Base-by-base conservation (phyloP, 2,888 invertebrate species). In the Campoletis raptor region DNA sequence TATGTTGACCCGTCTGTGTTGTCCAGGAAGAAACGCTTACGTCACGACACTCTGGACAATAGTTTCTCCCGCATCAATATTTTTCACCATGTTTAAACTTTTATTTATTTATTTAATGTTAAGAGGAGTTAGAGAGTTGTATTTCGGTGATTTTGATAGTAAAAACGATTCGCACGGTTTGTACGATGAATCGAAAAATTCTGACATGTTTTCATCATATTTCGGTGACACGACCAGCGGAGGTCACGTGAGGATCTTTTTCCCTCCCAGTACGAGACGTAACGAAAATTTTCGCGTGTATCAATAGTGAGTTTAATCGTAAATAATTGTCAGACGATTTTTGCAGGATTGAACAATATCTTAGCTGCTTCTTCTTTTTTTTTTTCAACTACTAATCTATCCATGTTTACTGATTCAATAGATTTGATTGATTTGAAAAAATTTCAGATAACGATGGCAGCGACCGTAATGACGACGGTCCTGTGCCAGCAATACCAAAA, bases 401-500 rank as follows among this genome's bases (percentile, higher is more conserved):
- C 30, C 12, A 61, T 61, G 5, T 12, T 30, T 6, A 9, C 30
- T 30, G 45, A 18, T 24, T 61, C 12, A 61, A 24, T 24, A 24
- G 6, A 24, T 0, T 10, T 4, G 15, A 30, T 48, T 0, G 9
- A 37, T 54, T 8, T 18, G 21, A 12, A 1, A 30, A 45, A 83
- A 54, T 85, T 91, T 76, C 89, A 94, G 94, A 91, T 94, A 90
- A 92, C 93, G 77, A 80, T 94, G 79, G 91, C 93, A 95, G 93
- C 95, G 94, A 93, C 95, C 94, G 30, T 95, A 94, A 93, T 95
- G 87, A 89, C 93, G 85, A 94, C 94, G 93, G 93, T 95, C 95
- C 88, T 94, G 94, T 93, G 96, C 95, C 91, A 92, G 66, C 91
- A 92, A 61, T 93, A 93, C 83, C 93, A 92, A 73, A 92, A 92